phyloP scores from a whole-genome alignment of 2,113 vertebrate genomes.

The Chelonoidis abingdonii region DNA sequence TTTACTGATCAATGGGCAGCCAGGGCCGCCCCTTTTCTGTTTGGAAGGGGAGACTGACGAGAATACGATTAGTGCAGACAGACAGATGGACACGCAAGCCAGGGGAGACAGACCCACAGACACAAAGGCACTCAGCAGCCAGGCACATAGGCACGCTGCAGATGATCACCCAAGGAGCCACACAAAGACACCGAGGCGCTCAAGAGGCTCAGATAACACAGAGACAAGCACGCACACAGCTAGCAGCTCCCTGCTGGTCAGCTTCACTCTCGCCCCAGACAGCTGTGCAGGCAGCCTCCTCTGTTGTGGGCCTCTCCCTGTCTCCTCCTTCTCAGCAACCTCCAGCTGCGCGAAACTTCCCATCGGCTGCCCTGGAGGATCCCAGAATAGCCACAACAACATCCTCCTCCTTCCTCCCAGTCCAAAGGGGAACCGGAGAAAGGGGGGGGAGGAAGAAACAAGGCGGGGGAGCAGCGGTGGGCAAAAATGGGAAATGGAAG shows the following conservation, averaged over 20 bases:
- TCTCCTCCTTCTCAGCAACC: background rate
- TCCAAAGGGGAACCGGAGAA: background rate
- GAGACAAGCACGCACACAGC: fast-evolving
- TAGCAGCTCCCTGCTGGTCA: background rate
- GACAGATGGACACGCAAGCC: background rate
- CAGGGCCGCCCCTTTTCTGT: background rate
- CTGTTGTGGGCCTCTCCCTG: background rate
- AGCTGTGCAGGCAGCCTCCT: background rate
- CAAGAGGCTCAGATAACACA: background rate
- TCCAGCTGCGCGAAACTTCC: background rate
- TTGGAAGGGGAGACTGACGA: background rate
- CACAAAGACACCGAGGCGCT: background rate
- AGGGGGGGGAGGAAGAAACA: background rate
- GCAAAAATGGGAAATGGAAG: background rate
- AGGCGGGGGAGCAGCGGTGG: background rate
- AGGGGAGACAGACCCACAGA: background rate
- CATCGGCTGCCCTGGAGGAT: background rate
- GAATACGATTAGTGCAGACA: background rate
- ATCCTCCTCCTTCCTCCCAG: background rate
- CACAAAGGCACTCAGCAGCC: background rate
- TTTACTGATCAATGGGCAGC: background rate
- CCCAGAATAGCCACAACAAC: background rate
- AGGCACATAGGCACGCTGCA: background rate
- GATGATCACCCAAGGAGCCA: background rate
- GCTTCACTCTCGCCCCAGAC: background rate